These are phyloP conservation scores for Helicoverpa zea DNA, from an alignment of 1,140 invertebrate species.

Conservation along the genomic window DNA sequence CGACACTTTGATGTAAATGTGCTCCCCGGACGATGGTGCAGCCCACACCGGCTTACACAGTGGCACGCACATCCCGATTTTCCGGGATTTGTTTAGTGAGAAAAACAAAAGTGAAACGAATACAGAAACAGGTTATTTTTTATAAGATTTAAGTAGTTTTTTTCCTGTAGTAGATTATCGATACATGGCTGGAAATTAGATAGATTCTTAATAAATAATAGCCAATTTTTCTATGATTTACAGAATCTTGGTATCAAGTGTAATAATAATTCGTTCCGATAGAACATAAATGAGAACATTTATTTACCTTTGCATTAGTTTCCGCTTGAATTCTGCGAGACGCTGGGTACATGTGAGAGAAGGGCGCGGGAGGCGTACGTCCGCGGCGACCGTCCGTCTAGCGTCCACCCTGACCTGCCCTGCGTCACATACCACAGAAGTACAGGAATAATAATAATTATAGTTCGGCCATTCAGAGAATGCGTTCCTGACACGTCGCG, in stretches of 20 bases:
- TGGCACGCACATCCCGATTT: neutral
- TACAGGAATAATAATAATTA: neutral
- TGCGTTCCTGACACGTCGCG: no score
- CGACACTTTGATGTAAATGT: conserved; percentile 82
- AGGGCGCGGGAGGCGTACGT: conserved; percentile 34
- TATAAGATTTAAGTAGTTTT: neutral
- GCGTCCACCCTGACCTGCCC: conserved; percentile 33
- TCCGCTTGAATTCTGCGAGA: neutral
- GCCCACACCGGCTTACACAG: neutral
- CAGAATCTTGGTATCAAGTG: no score
- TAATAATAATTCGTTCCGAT: no score
- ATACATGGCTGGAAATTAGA: no score
- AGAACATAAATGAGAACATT: no score
- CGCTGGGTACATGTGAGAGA: neutral
- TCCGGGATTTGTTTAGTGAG: neutral
- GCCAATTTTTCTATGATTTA: no score
- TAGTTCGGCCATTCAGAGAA: no score
- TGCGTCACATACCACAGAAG: conserved; percentile 11
- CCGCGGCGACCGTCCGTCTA: conserved; percentile 58
- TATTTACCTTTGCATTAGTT: neutral
- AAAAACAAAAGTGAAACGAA: conserved; percentile 4
- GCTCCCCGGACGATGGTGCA: conserved; percentile 39
- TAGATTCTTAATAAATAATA: no score
- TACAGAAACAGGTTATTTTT: neutral
- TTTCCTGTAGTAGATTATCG: no score